Conservation (phyloP, 2,797 vertebrate genomes). For the Melanotaenia parkinsoni region DNA sequence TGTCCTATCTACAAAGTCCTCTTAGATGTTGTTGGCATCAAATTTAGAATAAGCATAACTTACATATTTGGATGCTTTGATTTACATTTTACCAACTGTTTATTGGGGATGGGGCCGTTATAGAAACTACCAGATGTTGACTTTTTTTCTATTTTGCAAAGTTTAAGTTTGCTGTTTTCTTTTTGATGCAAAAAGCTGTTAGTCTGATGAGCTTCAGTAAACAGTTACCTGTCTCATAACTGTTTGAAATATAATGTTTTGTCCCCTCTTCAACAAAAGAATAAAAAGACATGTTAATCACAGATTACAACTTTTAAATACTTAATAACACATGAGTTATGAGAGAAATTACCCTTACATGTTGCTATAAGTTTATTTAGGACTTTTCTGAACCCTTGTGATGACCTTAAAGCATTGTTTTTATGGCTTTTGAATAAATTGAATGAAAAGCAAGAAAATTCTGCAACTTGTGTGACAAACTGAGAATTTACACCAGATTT, state of each 20-base stretch:
- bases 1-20: not conserved
- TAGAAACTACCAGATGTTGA: not conserved
- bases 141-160: not conserved
- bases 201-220: not conserved
- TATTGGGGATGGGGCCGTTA: not conserved
- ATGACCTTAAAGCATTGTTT: too few relatives aligned
- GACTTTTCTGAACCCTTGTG: not conserved
- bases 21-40: not conserved
- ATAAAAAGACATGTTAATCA: too few relatives aligned
- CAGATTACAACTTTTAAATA: too few relatives aligned
- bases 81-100: not conserved
- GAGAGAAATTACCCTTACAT: too few relatives aligned
- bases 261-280: not conserved
- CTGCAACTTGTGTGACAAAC: not conserved
- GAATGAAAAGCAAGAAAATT: not conserved
- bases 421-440: too few relatives aligned
- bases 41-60: not conserved
- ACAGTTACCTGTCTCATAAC: not conserved
- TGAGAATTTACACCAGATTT: not conserved
- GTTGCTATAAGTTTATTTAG: not conserved
- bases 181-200: too few relatives aligned
- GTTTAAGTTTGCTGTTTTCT: too few relatives aligned
- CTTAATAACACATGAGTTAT: not conserved
- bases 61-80: not conserved
- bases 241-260: not conserved